Evolutionary conservation across 1,140 invertebrate species (phyloP).

Genomic region (Amyelois transitella): DNA sequence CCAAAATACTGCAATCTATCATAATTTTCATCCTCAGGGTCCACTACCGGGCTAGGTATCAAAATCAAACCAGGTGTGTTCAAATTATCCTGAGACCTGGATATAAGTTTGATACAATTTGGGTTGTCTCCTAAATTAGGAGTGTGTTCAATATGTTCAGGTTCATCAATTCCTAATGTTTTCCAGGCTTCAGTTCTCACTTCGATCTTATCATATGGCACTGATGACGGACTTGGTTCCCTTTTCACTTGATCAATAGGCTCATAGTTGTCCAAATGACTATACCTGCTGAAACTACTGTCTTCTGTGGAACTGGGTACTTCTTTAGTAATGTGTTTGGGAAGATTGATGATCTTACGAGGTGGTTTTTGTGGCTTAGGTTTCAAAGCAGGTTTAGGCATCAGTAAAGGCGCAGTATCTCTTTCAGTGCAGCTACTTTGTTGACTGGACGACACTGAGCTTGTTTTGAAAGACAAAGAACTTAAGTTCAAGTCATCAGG

Average conservation of each 20-base stretch:
- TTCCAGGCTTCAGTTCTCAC: constrained; percentile 84
- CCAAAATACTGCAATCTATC: constrained; percentile 88
- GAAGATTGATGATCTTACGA: constrained; percentile 75
- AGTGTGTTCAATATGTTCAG: constrained; percentile 77
- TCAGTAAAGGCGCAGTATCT: constrained; percentile 59
- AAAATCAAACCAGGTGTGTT: constrained; percentile 64
- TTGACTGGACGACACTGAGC: constrained; percentile 53
- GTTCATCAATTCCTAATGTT: constrained; percentile 82
- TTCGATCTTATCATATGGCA: constrained; percentile 81
- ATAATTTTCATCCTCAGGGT: constrained; percentile 77
- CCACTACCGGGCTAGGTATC: constrained; percentile 59
- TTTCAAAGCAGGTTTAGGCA: constrained; percentile 72
- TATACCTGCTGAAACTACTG: constrained; percentile 66
- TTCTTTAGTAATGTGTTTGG: constrained; percentile 63
- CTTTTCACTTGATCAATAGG: constrained; percentile 55
- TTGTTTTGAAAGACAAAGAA: constrained; percentile 66
- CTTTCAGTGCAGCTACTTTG: constrained; percentile 55
- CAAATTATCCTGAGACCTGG: constrained; percentile 68
- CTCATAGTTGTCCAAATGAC: constrained; percentile 71
- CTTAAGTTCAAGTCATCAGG: constrained; percentile 68
- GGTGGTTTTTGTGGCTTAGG: constrained; percentile 81
- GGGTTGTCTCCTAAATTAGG: constrained; percentile 58
- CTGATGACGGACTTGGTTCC: constrained; percentile 45
- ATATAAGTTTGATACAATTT: constrained; percentile 66
- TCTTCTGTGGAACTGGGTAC: constrained; percentile 48